Evolutionary conservation across 2,888 invertebrate species (phyloP), one percentile per base, ranked within the genome.

Genomic region (Xanthostigma xanthostigma): DNA sequence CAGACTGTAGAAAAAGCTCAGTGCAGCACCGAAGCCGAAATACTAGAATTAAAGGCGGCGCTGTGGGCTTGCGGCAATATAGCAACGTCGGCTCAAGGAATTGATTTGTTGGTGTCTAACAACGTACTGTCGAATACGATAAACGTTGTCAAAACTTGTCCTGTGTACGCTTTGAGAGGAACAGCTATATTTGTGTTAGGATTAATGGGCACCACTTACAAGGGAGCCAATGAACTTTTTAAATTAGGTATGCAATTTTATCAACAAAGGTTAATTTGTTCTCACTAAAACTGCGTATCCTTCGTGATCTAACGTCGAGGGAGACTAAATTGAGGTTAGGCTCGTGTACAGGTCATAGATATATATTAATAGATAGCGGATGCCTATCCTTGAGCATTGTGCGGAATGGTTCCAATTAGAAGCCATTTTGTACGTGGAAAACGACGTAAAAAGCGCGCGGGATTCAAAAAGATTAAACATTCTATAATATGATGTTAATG

Each of bases 171-270:
- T 1, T 75, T 96, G 45, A 75, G 93, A 52, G 92, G 91, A 2
- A 91, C 92, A 0, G 88, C 92, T 1, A 87, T 91, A 66, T 91
- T 89, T 63, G 82, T 84, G 8, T 71, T 92, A n/a, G 86, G 91
- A 33, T 72, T 95, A 36, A 76, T 95, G 43, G 86, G 86, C 1
- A 84, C 85, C 50, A 93, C 91, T 0, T 78, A 78, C 54, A 76
- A 80, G 49, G 95, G 95, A 5, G 89, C 89, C 2, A 85, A 89
- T 62, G 66, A 80, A 46, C 71, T 95, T 3, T 72, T 78, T 42
- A 79, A 84, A 63, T 69, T 79, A 57, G 83, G 84, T 74, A 70
- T 66, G 66, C 57, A n/a, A 44, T 2, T 27, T 27, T 6, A 17
- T 17, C 17, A 4, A 17, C 17, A 17, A 4, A 2, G 17, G 2